Evolutionary conservation across 2,797 vertebrate genomes (phyloP).

Genomic region (Chrysocyon brachyurus): DNA sequence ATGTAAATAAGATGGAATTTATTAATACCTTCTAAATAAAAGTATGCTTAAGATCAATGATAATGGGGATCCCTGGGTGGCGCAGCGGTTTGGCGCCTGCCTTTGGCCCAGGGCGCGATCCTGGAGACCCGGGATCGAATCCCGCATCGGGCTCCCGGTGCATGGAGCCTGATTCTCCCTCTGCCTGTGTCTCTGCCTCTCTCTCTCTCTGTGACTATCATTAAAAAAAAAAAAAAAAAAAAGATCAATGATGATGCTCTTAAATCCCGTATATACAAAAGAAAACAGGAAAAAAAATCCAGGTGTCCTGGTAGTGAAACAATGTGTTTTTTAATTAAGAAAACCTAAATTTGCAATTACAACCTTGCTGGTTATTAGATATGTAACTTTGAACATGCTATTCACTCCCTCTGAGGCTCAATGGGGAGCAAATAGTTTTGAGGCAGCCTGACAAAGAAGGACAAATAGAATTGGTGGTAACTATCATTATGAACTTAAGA

Average conservation of each 20-base stretch:
- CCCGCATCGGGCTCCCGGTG: no score
- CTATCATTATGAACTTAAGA: background rate
- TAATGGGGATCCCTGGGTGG: no score
- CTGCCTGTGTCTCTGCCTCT: no score
- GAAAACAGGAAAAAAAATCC: background rate
- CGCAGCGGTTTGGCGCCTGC: no score
- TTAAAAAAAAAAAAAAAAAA: no score
- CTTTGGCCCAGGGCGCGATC: no score
- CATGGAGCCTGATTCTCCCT: no score
- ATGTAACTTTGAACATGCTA: background rate
- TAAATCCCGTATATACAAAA: background rate
- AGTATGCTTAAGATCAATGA: background rate
- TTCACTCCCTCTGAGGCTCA: slow-evolving; percentile 14
- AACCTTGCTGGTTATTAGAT: background rate
- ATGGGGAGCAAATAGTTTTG: background rate
- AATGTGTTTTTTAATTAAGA: slow-evolving; percentile 1
- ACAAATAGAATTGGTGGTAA: background rate
- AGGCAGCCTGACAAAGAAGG: background rate
- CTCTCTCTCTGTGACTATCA: no score
- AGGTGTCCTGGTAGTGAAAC: background rate
- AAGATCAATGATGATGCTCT: background rate
- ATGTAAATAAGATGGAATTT: slow-evolving; percentile 26
- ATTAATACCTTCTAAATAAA: slow-evolving; percentile 22
- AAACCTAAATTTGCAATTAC: background rate
- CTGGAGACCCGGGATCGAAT: no score